Conservation (phyloP, 2,113 vertebrate species). For the Ophthalmolycus amberensis region DNA sequence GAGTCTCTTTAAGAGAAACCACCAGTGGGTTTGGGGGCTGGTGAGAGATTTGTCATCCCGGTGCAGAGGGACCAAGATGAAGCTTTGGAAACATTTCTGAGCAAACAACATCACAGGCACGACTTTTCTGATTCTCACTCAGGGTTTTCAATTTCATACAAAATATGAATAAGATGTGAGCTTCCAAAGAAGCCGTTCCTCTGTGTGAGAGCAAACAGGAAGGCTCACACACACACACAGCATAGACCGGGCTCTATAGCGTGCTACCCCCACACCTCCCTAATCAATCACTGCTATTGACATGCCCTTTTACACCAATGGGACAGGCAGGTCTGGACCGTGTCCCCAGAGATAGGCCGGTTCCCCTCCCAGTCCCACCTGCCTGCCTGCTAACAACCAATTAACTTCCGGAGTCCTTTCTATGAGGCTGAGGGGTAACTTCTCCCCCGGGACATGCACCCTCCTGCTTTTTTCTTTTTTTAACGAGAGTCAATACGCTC, state of each 20-base stretch:
- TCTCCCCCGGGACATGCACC: slow-evolving; percentile 21
- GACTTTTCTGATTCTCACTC: slow-evolving; percentile 33
- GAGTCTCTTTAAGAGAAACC: slow-evolving; percentile 21
- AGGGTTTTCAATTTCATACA: slow-evolving; percentile 25
- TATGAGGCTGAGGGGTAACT: slow-evolving; percentile 41
- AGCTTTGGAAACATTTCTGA: slow-evolving; percentile 34
- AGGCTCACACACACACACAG: background rate
- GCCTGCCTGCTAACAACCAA: slow-evolving; percentile 62
- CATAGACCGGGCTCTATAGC: background rate
- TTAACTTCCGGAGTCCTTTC: slow-evolving; percentile 56
- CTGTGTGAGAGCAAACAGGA: slow-evolving; percentile 11
- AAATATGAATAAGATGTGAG: slow-evolving; percentile 3
- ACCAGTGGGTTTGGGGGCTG: slow-evolving; percentile 12
- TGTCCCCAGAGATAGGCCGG: slow-evolving; percentile 48
- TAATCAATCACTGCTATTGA: slow-evolving; percentile 64
- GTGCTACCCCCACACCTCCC: slow-evolving; percentile 25
- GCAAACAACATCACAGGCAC: slow-evolving; percentile 14
- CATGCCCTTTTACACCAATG: slow-evolving; percentile 59
- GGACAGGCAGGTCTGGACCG: slow-evolving; percentile 32
- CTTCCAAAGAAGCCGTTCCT: slow-evolving; percentile 21
- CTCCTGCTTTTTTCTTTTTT: background rate
- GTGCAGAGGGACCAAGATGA: background rate
- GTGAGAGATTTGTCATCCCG: slow-evolving; percentile 38
- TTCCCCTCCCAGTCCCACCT: slow-evolving; percentile 37
- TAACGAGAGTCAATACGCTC: slow-evolving; percentile 9